Conservation (phyloP, 2,113 vertebrate species). For the Tachuris rubrigastra region DNA sequence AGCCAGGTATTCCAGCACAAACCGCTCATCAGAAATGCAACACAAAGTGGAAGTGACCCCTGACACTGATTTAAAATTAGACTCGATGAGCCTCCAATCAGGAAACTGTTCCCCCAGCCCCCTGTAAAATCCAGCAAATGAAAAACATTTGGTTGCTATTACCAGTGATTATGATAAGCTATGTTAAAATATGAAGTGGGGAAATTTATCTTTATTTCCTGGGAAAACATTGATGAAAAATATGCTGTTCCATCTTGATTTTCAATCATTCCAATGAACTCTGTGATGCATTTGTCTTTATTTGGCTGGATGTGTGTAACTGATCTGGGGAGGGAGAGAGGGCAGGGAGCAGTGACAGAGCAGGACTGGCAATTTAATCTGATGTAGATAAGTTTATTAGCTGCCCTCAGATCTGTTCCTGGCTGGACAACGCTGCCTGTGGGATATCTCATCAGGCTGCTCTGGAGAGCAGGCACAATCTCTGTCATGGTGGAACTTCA, state of each 20-base stretch:
- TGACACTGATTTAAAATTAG: constrained; percentile 50
- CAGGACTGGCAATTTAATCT: constrained; percentile 18
- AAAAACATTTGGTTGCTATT: constrained; percentile 72
- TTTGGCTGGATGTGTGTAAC: constrained; percentile 2
- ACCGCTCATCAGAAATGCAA: constrained; percentile 23
- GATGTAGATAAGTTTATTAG: constrained; percentile 46
- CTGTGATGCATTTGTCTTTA: constrained; percentile 46
- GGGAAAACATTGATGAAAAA: constrained; percentile 60
- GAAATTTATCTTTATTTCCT: constrained; percentile 73
- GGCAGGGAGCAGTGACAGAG: not conserved
- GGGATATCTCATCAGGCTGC: not conserved
- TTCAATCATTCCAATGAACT: constrained; percentile 15
- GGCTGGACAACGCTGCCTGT: not conserved
- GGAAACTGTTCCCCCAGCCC: constrained; percentile 14
- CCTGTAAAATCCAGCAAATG: constrained; percentile 41
- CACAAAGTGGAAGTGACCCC: constrained; percentile 54
- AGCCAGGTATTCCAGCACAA: not conserved
- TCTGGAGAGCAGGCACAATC: not conserved
- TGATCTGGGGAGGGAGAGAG: not conserved
- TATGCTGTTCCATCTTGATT: constrained; percentile 59
- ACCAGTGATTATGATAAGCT: constrained; percentile 53
- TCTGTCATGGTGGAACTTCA: not conserved
- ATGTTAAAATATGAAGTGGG: constrained; percentile 54
- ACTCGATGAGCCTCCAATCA: constrained; percentile 12
- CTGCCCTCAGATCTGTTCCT: constrained; percentile 31